Percentiles rank a stretch among this genome's conserved stretches.
Evolutionary conservation across 2,797 vertebrate species (phyloP).

Genomic region (Eurystomus glaucurus): DNA sequence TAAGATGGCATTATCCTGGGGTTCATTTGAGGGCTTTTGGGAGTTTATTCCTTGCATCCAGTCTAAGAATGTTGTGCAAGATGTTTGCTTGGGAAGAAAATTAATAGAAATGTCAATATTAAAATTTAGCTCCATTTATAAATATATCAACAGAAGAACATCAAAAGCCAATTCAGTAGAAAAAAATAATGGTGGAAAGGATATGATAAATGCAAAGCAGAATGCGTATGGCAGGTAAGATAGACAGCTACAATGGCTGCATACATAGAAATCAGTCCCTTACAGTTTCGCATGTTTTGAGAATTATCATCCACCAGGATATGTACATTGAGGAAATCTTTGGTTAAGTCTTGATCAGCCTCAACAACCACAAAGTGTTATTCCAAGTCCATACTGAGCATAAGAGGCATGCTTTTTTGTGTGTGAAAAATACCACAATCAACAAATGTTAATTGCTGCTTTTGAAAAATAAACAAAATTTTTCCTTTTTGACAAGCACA

Average conservation of each 20-base stretch:
- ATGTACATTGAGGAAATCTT: not conserved
- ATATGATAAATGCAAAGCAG: not conserved
- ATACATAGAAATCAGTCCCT: not conserved
- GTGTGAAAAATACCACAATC: not conserved
- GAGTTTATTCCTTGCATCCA: not conserved
- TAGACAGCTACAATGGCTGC: not conserved
- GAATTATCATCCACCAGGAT: not conserved
- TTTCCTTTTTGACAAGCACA: not conserved
- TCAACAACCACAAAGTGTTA: not conserved
- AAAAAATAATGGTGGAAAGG: not conserved
- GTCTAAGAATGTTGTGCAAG: not conserved
- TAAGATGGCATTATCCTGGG: accelerated
- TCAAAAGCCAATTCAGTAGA: not conserved
- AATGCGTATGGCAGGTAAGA: not conserved
- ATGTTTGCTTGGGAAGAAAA: not conserved
- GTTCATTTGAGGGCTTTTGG: not conserved
- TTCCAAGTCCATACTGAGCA: not conserved
- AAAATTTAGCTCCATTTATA: not conserved
- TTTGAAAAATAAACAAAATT: not conserved
- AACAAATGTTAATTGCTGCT: not conserved
- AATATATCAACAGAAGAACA: not conserved
- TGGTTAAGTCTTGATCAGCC: not conserved
- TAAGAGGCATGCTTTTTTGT: not conserved
- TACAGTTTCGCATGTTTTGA: not conserved
- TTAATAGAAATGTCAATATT: not conserved